Conservation (phyloP, 2,113 vertebrate species). For the Malurus cyaneus region DNA sequence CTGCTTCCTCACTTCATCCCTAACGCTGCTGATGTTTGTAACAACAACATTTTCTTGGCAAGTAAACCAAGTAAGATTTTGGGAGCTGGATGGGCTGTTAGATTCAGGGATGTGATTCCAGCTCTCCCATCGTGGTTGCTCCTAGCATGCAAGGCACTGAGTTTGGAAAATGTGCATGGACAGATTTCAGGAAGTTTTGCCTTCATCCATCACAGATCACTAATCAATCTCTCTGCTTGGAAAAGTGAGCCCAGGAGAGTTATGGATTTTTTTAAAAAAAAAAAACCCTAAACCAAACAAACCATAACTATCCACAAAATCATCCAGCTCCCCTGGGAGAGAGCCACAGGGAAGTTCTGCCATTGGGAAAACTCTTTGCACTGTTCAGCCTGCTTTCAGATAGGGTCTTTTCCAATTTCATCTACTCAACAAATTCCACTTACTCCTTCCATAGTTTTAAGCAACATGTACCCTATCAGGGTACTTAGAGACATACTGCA, state of each 20-base stretch:
- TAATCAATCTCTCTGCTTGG: not conserved
- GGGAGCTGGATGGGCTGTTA: not conserved
- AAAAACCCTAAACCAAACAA: not conserved
- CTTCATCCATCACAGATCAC: not conserved
- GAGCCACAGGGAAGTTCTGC: not conserved
- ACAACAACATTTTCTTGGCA: conserved; percentile 17
- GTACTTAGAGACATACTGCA: not conserved
- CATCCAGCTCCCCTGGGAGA: not conserved
- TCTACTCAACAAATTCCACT: not conserved
- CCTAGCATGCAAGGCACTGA: not conserved
- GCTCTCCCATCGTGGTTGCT: not conserved
- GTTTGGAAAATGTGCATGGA: rapidly evolving
- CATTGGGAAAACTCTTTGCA: rapidly evolving
- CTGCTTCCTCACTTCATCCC: not conserved
- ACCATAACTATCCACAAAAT: not conserved
- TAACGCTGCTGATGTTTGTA: conserved; percentile 5
- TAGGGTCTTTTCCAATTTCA: not conserved
- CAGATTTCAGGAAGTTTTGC: not conserved
- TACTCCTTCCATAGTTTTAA: not conserved
- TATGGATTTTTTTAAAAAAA: not conserved
- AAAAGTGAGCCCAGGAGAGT: not conserved
- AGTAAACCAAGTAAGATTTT: not conserved
- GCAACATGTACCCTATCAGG: not conserved
- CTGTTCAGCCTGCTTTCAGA: not conserved
- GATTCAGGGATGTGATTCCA: not conserved